Evolutionary conservation across 2,797 vertebrate species (phyloP).

Genomic region (Pteropus rufus): DNA sequence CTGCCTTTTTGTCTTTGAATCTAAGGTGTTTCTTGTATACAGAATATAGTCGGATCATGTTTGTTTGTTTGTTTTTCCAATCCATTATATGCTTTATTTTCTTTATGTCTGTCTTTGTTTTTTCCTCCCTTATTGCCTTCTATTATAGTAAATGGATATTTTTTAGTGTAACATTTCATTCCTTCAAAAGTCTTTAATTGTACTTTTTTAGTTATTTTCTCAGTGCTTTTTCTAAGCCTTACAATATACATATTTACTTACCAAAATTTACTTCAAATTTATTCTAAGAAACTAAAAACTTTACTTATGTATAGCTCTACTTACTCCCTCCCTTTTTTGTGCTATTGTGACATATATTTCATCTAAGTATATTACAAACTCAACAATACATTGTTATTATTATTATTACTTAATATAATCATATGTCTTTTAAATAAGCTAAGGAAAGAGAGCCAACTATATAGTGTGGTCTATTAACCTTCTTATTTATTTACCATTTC

Average conservation of each 20-base stretch:
- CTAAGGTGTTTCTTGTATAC: not conserved
- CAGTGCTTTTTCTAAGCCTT: not conserved
- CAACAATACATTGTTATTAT: not conserved
- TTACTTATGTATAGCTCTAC: not conserved
- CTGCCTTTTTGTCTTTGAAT: not conserved
- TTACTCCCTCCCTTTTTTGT: not conserved
- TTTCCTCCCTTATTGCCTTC: not conserved
- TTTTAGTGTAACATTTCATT: conserved; percentile 8
- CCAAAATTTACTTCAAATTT: conserved; percentile 28
- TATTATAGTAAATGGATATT: not conserved
- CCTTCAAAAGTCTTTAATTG: not conserved
- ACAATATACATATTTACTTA: not conserved
- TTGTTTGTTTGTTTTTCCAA: not conserved
- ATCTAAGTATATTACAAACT: not conserved
- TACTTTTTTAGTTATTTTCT: not conserved
- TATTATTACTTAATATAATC: not conserved
- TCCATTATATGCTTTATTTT: not conserved
- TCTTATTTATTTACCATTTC: not conserved
- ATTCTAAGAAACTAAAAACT: conserved; percentile 37
- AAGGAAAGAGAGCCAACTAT: not conserved
- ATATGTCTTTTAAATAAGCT: not conserved
- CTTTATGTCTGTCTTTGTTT: not conserved
- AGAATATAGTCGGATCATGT: not conserved
- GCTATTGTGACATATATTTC: not conserved
- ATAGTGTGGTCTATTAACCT: not conserved